Base-by-base conservation (phyloP, 2,888 invertebrate genomes). In the Drosophila meridionalis region DNA sequence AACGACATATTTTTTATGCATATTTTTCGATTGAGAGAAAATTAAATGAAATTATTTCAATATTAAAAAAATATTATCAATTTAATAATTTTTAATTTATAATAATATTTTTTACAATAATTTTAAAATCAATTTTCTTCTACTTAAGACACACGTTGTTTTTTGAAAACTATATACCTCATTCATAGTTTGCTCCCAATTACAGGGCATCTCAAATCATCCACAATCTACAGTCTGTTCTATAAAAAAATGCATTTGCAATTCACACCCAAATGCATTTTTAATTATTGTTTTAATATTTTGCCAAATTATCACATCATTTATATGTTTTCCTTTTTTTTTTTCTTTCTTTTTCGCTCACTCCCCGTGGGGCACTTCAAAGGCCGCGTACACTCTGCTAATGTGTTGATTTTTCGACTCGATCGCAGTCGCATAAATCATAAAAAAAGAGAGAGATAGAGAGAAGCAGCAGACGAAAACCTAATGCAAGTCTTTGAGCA, bases 241-340 rank as follows among this genome's bases (percentile, higher is more conserved):
- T 7, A 36, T 36, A 14, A 30, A 30, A 28, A 28, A 36, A 30
- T 45, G 28, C 57, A 76, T 80, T 81, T 80, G 83, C 85, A 88
- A 77, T 86, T 79, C 89, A 88, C 90, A 82, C 73, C 62, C 67
- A 58, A 90, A 90, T 82, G 81, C 74, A 72, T 76, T 80, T 87
- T 87, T 89, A 87, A 90, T 90, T 73, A 81, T 78, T 79, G 69
- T 73, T 84, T 86, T 90, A 68, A 68, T 78, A 83, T 78, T 88
- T 85, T 73, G 86, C 87, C 87, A 84, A 90, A 87, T 87, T 87
- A 87, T 79, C 87, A 87, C 90, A 81, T 89, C 67, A 82, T 85
- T 89, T 87, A 72, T 64, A 55, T 40, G n/a, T 34, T 45, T 45
- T 26, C 34, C 0, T 3, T 26, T n/a, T 14, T 34, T 56, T 0